phyloP scores from a whole-genome alignment of 2,113 vertebrate genomes.

The Silurus asotus region DNA sequence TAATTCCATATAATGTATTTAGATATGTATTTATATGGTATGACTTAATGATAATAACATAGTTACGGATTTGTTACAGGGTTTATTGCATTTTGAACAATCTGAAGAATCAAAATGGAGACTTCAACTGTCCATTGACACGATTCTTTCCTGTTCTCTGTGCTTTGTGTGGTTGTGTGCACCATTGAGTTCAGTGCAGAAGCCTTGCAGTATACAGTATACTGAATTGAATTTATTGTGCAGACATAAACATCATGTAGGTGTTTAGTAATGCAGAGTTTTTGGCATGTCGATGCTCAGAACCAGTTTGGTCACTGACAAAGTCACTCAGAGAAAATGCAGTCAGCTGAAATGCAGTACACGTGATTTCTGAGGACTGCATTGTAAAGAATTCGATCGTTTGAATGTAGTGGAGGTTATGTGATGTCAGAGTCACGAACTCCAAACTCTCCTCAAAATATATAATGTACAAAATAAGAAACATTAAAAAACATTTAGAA shows the following conservation, averaged over 20 bases:
- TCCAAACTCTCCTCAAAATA: too few relatives aligned
- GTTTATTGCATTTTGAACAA: too few relatives aligned
- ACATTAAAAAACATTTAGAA: too few relatives aligned
- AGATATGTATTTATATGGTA: not conserved
- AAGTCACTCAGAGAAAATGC: constrained; percentile 26
- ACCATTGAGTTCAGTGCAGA: not conserved
- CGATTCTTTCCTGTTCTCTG: too few relatives aligned
- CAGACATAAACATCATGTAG: not conserved
- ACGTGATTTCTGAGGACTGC: constrained; percentile 24
- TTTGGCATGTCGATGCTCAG: not conserved
- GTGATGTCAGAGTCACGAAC: too few relatives aligned
- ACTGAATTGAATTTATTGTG: not conserved
- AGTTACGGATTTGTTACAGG: too few relatives aligned
- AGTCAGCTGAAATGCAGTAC: constrained; percentile 56
- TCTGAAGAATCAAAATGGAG: too few relatives aligned
- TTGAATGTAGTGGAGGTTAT: too few relatives aligned
- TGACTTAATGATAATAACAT: too few relatives aligned
- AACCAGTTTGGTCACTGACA: constrained; percentile 66
- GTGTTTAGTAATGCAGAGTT: not conserved
- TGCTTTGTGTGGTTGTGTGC: too few relatives aligned
- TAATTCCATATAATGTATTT: not conserved
- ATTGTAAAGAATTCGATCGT: not conserved
- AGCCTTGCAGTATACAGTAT: not conserved
- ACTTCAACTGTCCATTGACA: too few relatives aligned
- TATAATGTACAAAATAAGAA: too few relatives aligned